These are phyloP conservation scores for Buphagus erythrorhynchus DNA, from an alignment of 2,797 vertebrate genomes.

Conservation along the genomic window DNA sequence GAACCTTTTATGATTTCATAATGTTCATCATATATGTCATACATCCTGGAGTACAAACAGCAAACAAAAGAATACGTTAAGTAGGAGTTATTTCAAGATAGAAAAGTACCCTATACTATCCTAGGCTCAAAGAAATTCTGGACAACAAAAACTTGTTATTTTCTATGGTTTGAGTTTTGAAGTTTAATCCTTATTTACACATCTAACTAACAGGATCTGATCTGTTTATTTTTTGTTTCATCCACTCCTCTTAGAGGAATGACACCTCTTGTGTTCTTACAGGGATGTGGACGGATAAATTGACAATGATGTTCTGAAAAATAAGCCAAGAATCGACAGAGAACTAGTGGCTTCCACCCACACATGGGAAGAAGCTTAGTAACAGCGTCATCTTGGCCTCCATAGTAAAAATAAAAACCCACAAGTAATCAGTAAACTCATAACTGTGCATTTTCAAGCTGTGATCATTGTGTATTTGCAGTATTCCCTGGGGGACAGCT, in stretches of 20 bases:
- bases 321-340: conserved; percentile 2
- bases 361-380: neutral
- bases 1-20: neutral
- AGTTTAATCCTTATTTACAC: neutral
- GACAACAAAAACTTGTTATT: neutral
- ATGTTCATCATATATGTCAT: neutral
- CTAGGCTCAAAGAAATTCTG: neutral
- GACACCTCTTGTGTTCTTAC: neutral
- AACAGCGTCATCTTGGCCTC: neutral
- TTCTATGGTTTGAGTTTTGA: neutral
- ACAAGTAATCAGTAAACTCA: neutral
- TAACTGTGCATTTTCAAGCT: neutral
- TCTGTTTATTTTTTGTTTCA: neutral
- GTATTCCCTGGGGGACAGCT: neutral
- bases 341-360: conserved; percentile 12
- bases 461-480: neutral
- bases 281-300: neutral
- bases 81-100: neutral
- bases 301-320: neutral
- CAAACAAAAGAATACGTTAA: neutral
- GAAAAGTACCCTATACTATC: neutral
- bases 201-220: neutral
- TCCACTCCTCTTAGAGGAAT: neutral
- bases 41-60: neutral
- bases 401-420: neutral